These are phyloP conservation scores for Cataglyphis albicans DNA, from an alignment of 2,888 invertebrate species.

Conservation along the genomic window DNA sequence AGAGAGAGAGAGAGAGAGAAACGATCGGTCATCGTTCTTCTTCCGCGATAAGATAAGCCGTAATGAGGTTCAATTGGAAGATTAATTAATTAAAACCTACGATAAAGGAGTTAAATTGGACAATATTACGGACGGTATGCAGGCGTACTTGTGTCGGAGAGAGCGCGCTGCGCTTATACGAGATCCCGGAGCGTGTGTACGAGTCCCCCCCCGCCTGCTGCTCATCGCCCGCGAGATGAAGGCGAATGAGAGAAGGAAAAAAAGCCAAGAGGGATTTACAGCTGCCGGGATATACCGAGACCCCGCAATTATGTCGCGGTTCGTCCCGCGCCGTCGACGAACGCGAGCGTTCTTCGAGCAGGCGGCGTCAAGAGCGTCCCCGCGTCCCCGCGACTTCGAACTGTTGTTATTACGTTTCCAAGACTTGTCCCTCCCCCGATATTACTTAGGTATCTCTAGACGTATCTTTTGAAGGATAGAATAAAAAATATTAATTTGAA, in stretches of 20 bases:
- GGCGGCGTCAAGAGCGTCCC: neutral
- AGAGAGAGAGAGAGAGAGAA: slow-evolving; percentile 8
- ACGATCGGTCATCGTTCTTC: slow-evolving; percentile 9
- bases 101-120: slow-evolving; percentile 81
- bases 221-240: slow-evolving; percentile 29
- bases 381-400: neutral
- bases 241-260: slow-evolving; percentile 21
- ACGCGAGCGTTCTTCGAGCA: slow-evolving; percentile 8
- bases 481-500: neutral
- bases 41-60: slow-evolving; percentile 76
- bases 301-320: slow-evolving; percentile 46
- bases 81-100: slow-evolving; percentile 82
- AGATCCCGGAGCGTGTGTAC: neutral
- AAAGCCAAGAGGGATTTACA: slow-evolving; percentile 44
- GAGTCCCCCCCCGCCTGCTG: slow-evolving; percentile 18
- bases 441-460: neutral
- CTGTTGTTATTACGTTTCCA: neutral
- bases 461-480: neutral
- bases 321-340: slow-evolving; percentile 39
- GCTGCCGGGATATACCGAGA: slow-evolving; percentile 53
- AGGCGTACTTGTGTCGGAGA: slow-evolving; percentile 36
- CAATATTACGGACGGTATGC: slow-evolving; percentile 78
- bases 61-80: slow-evolving; percentile 82
- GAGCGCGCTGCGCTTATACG: neutral
- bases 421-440: neutral